phyloP scores from a whole-genome alignment of 2,888 invertebrate species.

The Mimas tiliae region DNA sequence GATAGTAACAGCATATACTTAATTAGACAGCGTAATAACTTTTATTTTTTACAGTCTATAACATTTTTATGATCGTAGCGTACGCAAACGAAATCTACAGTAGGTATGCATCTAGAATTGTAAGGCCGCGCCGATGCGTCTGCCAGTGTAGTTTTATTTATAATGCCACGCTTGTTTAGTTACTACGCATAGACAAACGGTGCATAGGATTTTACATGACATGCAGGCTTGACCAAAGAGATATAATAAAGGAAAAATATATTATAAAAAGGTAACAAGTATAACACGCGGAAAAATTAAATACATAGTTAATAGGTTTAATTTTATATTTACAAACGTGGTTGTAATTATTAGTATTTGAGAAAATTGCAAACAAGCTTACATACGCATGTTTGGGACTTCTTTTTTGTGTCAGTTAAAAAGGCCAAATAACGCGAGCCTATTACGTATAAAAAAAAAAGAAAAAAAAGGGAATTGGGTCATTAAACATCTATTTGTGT shows the following conservation, averaged over 20 bases:
- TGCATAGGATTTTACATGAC: neutral
- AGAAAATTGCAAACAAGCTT: too few species aligned
- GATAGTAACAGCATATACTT: neutral
- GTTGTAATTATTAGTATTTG: too few species aligned
- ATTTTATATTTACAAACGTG: too few species aligned
- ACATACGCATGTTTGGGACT: too few species aligned
- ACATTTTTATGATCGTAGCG: neutral
- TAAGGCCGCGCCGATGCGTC: slow-evolving; percentile 39
- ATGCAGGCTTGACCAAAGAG: neutral
- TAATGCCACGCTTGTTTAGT: slow-evolving; percentile 19
- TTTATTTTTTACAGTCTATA: neutral
- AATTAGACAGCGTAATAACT: neutral
- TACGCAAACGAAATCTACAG: slow-evolving; percentile 2
- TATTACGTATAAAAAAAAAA: too few species aligned
- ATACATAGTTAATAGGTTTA: too few species aligned
- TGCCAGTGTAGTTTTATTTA: slow-evolving; percentile 26
- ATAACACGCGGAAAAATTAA: too few species aligned
- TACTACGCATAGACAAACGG: slow-evolving; percentile 6
- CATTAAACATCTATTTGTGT: too few species aligned
- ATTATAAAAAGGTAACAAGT: neutral
- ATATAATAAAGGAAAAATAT: neutral
- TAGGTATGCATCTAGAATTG: slow-evolving; percentile 13
- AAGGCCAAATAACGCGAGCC: too few species aligned
- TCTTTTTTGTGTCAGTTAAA: too few species aligned
- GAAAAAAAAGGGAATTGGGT: too few species aligned